A percentile compares a stretch with the other conserved stretches of the same genome.
Conservation (phyloP, 2,113 vertebrate species). For the Zosterops lateralis region DNA sequence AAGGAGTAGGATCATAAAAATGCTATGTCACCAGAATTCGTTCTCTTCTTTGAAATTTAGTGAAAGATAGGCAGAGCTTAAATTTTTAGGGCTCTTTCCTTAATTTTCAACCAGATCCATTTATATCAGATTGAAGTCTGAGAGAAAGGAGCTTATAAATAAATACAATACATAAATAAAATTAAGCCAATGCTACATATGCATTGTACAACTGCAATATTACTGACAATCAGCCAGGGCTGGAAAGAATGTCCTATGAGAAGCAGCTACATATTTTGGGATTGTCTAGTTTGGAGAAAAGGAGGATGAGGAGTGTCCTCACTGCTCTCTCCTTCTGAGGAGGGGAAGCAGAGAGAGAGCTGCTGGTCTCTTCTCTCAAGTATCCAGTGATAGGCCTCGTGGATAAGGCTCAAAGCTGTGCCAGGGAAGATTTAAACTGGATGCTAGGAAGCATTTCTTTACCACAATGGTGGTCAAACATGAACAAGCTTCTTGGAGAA, state of each 20-base stretch:
- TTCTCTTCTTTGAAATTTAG: not conserved
- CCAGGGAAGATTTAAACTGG: not conserved
- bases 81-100: not conserved
- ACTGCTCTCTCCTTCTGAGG: not conserved
- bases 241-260: not conserved
- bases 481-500: not conserved
- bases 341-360: not conserved
- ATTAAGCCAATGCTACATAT: not conserved
- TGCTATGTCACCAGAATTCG: not conserved
- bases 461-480: not conserved
- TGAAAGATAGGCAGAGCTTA: not conserved
- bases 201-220: not conserved
- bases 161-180: not conserved
- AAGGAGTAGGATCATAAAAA: not conserved
- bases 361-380: not conserved
- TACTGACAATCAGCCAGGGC: not conserved
- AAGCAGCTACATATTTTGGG: not conserved
- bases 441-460: not conserved
- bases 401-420: not conserved
- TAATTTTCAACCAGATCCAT: not conserved
- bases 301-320: not conserved
- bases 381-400: fast-evolving
- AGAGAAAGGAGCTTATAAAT: not conserved
- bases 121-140: not conserved
- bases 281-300: not conserved